Conservation (phyloP, 2,113 vertebrate genomes). For the Dasyurus viverrinus region DNA sequence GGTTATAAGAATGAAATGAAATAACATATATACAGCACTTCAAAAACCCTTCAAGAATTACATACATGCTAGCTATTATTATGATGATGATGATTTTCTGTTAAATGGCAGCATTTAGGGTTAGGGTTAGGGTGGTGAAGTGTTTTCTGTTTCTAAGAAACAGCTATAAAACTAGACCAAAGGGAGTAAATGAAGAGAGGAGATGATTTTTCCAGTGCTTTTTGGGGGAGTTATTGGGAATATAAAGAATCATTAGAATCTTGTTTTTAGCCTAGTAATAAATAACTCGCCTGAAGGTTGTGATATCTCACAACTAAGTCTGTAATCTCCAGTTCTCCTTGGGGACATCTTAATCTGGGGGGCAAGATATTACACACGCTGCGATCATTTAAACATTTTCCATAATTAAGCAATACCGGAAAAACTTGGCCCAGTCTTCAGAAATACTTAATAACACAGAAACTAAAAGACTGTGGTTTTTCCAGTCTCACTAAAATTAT, state of each 20-base stretch:
- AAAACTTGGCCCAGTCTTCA: not conserved
- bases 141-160: not conserved
- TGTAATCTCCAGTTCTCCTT: slow-evolving; percentile 18
- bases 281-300: not conserved
- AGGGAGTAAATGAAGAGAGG: not conserved
- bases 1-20: not conserved
- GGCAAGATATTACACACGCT: not conserved
- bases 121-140: too few relatives aligned
- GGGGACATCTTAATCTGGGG: slow-evolving; percentile 13
- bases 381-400: slow-evolving; percentile 3
- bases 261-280: not conserved
- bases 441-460: slow-evolving; percentile 20
- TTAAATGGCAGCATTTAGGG: not conserved
- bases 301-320: not conserved
- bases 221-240: not conserved
- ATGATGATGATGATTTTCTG: not conserved
- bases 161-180: not conserved
- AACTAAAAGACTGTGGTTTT: not conserved
- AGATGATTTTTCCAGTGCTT: not conserved
- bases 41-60: not conserved
- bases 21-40: not conserved
- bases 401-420: not conserved
- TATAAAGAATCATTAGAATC: not conserved
- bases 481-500: slow-evolving; percentile 24
- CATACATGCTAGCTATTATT: not conserved